These are phyloP conservation scores for Bos javanicus DNA, from an alignment of 2,113 vertebrate species.

Conservation along the genomic window DNA sequence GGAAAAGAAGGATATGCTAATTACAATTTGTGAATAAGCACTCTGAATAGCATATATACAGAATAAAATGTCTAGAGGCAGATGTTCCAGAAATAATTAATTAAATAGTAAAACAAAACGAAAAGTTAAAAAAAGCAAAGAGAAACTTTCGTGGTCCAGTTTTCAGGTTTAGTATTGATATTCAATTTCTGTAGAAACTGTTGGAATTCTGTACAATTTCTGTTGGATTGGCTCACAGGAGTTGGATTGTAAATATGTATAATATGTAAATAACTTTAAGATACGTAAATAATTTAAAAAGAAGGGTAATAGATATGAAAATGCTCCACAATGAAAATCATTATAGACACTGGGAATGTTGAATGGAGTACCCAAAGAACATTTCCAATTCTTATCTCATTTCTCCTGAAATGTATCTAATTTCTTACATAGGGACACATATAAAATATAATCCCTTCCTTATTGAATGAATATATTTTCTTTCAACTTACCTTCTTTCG, in stretches of 20 bases:
- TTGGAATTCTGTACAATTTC: slow-evolving; percentile 3
- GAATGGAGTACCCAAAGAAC: slow-evolving; percentile 49
- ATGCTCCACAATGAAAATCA: slow-evolving; percentile 13
- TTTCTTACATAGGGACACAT: slow-evolving; percentile 35
- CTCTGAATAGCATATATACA: background rate
- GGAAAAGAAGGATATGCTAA: background rate
- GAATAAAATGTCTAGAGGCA: background rate
- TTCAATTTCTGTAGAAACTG: slow-evolving; percentile 14
- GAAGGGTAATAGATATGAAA: slow-evolving; percentile 40
- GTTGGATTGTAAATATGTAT: slow-evolving; percentile 60
- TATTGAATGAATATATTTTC: slow-evolving; percentile 49
- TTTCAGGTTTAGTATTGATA: slow-evolving; percentile 25
- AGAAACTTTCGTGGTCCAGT: background rate
- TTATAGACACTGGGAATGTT: slow-evolving; percentile 33
- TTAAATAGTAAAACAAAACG: background rate
- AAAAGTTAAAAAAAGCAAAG: background rate
- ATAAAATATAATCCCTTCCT: slow-evolving; percentile 49
- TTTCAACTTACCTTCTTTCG: slow-evolving; percentile 47
- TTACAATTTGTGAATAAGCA: background rate
- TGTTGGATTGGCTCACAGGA: background rate
- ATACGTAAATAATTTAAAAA: slow-evolving; percentile 47
- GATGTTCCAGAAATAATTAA: background rate
- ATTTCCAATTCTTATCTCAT: slow-evolving; percentile 60
- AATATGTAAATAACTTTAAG: slow-evolving; percentile 59
- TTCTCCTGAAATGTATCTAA: slow-evolving; percentile 51